phyloP scores from a whole-genome alignment of 2,888 invertebrate species.

The Drosophila atripex region DNA sequence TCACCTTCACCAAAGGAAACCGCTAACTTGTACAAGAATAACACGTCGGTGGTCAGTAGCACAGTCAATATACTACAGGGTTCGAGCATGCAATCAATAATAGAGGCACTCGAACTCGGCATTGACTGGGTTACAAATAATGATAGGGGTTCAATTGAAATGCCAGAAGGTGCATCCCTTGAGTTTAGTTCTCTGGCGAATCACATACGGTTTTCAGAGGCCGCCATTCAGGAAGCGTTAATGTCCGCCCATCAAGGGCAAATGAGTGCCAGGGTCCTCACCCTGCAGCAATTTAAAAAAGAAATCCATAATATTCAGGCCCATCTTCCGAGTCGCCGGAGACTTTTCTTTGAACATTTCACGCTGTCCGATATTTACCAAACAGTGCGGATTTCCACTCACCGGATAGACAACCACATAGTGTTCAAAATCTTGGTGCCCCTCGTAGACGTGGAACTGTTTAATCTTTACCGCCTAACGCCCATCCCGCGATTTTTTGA shows the following conservation, averaged over 20 bases:
- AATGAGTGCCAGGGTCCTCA: conserved; percentile 10
- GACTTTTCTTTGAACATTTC: conserved; percentile 6
- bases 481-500: conserved; percentile 19
- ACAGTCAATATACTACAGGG: not conserved
- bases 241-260: not conserved
- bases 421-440: conserved; percentile 20
- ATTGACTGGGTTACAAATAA: not conserved
- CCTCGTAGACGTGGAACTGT: conserved; percentile 14
- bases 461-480: conserved; percentile 24
- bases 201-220: not conserved
- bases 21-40: not conserved
- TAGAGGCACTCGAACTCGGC: not conserved
- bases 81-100: not conserved
- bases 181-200: not conserved
- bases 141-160: not conserved
- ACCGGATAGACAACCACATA: not conserved
- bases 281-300: conserved; percentile 8
- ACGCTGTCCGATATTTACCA: conserved; percentile 11
- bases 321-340: conserved; percentile 8
- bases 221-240: conserved; percentile 16
- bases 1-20: not conserved
- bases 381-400: not conserved
- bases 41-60: not conserved
- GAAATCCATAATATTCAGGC: not conserved
- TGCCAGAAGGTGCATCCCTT: no score